Percentiles rank a stretch among this genome's conserved stretches.
These are phyloP conservation scores for Bothrops jararaca DNA, from an alignment of 2,113 vertebrate species.

Conservation along the genomic window DNA sequence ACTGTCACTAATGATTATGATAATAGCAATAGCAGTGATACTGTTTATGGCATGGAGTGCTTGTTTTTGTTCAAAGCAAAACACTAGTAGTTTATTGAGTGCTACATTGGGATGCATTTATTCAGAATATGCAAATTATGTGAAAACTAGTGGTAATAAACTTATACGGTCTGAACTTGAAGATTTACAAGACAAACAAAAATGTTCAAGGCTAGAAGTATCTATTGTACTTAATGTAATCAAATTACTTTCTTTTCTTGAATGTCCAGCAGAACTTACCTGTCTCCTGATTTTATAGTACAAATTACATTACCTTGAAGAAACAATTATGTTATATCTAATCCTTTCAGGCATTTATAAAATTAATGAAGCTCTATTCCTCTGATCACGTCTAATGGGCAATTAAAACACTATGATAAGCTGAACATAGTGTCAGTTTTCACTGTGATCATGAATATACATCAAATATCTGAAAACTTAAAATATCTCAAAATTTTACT, in stretches of 20 bases:
- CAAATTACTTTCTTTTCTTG: neutral
- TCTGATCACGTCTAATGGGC: neutral
- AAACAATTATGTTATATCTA: neutral
- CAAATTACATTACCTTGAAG: neutral
- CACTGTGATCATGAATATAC: neutral
- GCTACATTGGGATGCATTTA: neutral
- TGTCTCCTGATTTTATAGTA: neutral
- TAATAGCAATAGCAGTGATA: neutral
- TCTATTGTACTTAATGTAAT: neutral
- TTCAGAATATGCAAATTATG: neutral
- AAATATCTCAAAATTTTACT: neutral
- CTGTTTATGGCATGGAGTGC: neutral
- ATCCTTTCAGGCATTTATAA: neutral
- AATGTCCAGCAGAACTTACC: neutral
- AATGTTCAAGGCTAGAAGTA: neutral
- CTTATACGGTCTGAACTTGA: neutral
- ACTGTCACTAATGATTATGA: neutral
- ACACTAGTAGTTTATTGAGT: neutral
- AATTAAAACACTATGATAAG: neutral
- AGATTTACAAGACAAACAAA: neutral
- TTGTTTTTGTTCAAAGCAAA: neutral
- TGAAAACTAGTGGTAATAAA: neutral
- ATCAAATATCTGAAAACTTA: neutral
- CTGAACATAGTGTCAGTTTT: neutral
- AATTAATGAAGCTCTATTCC: neutral